Evolutionary conservation across 2,113 vertebrate genomes (phyloP).

Genomic region (Oreamnos americanus): DNA sequence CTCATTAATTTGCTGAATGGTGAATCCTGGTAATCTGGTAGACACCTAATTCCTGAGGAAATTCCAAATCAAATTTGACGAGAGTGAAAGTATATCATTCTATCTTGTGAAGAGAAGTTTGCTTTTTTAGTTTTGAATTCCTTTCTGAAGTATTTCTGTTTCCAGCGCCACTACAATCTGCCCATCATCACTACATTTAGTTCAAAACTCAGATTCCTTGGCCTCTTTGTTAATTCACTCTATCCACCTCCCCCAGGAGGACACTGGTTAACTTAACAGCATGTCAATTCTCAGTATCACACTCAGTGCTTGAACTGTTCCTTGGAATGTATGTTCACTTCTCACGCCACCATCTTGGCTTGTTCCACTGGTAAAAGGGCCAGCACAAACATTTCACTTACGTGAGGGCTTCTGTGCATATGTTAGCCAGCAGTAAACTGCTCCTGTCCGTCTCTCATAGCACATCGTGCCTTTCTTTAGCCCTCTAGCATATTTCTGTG

Average conservation of each 20-base stretch:
- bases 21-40: not conserved
- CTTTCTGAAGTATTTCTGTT: not conserved
- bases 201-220: not conserved
- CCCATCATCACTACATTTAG: not conserved
- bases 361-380: too few relatives aligned
- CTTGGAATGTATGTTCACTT: not conserved
- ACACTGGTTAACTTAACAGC: not conserved
- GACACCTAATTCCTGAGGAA: not conserved
- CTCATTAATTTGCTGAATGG: not conserved
- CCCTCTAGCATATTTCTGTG: not conserved
- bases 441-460: not conserved
- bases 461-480: not conserved
- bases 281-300: not conserved
- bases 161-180: not conserved
- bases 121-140: not conserved
- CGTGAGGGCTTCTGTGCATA: not conserved
- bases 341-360: not conserved
- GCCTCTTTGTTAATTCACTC: not conserved
- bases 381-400: not conserved
- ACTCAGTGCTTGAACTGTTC: rapidly evolving
- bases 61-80: not conserved
- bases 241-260: not conserved
- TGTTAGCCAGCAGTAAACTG: not conserved
- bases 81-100: not conserved
- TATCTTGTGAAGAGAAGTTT: not conserved